Evolutionary conservation across 2,113 vertebrate species (phyloP), one percentile per base, ranked within the genome.

Genomic region (Motacilla alba): DNA sequence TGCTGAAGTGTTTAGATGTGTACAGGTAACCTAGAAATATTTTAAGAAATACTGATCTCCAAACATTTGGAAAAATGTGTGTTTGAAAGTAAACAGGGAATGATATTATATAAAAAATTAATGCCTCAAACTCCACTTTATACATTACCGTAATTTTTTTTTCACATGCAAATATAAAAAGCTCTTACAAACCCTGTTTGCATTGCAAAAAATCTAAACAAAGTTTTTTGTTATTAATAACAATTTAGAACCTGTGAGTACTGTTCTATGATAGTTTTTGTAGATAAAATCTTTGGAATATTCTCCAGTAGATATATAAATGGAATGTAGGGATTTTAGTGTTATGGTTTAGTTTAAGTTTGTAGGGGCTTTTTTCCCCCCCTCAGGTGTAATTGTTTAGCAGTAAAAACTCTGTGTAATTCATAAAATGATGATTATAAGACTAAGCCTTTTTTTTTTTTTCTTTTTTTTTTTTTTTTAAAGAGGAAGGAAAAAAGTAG

Each of bases 401-500:
- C 31, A 84, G n/a, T 88, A 78, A 90, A 92, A 88, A 55, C 15
- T 62, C 21, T 53, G 15, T 77, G 12, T 91, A 79, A 30, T 63
- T 90, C 37, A 87, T 69, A 64, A 80, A 92, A 78, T 62, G 1
- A 19, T n/a, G 14, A 37, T 76, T 81, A 47, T 35, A 66, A 58
- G 30, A 49, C 23, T 28, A 43, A 55, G 31, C 8, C 0, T 4
- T 47, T 26, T 31, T 20, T 11, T 53, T 15, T 10, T 13, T 22
- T 14, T 27, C 28, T 35, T 15, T 50, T 44, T 19, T 7, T 13
- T 26, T 14, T 27, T 33, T 35, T 15, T 55, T 44, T 19, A 7
- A 18, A 9, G 19, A 43, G 8, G 15, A 52, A 60, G 16, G 27
- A 28, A 28, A 15, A 6, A 22, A 43, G 14, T 72, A 41, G 11